phyloP scores from a whole-genome alignment of 2,888 invertebrate species.

The Buathra laborator region DNA sequence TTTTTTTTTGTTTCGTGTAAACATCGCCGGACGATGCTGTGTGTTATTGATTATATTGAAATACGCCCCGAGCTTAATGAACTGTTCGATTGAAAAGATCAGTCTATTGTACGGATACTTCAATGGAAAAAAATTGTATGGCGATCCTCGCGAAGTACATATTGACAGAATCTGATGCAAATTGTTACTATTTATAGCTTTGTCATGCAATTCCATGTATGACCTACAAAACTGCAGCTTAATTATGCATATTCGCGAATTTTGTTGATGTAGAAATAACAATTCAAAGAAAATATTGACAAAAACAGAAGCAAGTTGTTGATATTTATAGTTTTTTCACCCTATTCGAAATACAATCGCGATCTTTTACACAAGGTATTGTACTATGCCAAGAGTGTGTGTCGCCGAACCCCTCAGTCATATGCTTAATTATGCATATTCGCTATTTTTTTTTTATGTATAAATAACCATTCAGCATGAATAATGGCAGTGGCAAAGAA shows the following conservation, averaged over 20 bases:
- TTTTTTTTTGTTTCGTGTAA: not conserved
- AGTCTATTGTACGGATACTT: not conserved
- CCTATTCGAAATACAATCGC: too few species aligned
- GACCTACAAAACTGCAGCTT: too few species aligned
- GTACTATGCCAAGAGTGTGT: not conserved
- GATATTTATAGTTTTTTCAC: too few species aligned
- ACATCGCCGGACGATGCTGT: not conserved
- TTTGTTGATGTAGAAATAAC: too few species aligned
- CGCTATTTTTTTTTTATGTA: not conserved
- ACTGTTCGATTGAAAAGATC: conserved; percentile 4
- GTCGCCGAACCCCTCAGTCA: not conserved
- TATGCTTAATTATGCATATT: not conserved
- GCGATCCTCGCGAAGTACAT: not conserved
- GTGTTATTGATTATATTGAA: conserved; percentile 50
- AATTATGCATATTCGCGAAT: too few species aligned
- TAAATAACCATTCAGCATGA: conserved; percentile 4
- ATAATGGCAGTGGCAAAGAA: not conserved
- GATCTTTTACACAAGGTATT: too few species aligned
- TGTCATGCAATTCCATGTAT: not conserved
- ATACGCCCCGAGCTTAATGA: conserved; percentile 23
- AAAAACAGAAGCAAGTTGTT: not conserved
- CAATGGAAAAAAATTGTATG: not conserved
- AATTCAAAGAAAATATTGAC: not conserved
- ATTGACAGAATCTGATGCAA: not conserved
- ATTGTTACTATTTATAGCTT: not conserved